phyloP scores from a whole-genome alignment of 2,888 invertebrate genomes.

The Ichneumon xanthorius region DNA sequence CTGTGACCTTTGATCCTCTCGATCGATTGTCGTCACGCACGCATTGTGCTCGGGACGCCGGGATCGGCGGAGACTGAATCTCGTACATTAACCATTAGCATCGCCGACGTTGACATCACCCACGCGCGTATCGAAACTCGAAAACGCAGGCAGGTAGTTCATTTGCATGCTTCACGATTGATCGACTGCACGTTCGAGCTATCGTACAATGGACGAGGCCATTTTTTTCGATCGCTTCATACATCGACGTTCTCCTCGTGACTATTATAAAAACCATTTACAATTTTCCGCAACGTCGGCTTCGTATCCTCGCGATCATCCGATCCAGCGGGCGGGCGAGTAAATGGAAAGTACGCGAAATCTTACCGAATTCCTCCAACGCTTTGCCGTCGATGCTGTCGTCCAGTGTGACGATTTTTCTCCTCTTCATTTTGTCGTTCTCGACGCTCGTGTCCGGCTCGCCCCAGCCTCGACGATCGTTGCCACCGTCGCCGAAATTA shows the following conservation, averaged over 20 bases:
- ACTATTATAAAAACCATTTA: background rate
- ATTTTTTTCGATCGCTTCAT: background rate
- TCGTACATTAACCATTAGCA: slow-evolving; percentile 19
- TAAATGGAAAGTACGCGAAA: background rate
- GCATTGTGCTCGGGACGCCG: background rate
- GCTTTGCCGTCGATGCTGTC: slow-evolving; percentile 26
- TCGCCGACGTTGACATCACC: background rate
- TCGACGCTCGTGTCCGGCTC: slow-evolving; percentile 3
- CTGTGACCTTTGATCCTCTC: background rate
- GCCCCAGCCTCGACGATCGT: slow-evolving; percentile 38
- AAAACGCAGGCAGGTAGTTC: background rate
- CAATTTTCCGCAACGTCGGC: slow-evolving; percentile 14
- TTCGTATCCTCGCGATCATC: background rate
- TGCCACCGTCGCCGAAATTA: slow-evolving; percentile 9
- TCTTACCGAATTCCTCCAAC: slow-evolving; percentile 55
- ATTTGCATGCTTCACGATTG: slow-evolving; percentile 39
- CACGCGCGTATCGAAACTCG: slow-evolving; percentile 11
- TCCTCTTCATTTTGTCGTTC: background rate
- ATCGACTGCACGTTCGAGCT: slow-evolving; percentile 17
- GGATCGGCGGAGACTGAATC: background rate
- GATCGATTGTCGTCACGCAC: background rate
- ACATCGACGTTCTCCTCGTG: background rate
- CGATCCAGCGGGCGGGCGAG: background rate
- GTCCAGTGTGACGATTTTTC: slow-evolving; percentile 29
- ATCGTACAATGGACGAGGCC: slow-evolving; percentile 13